phyloP scores from a whole-genome alignment of 2,113 vertebrate species.

The Addax nasomaculatus region DNA sequence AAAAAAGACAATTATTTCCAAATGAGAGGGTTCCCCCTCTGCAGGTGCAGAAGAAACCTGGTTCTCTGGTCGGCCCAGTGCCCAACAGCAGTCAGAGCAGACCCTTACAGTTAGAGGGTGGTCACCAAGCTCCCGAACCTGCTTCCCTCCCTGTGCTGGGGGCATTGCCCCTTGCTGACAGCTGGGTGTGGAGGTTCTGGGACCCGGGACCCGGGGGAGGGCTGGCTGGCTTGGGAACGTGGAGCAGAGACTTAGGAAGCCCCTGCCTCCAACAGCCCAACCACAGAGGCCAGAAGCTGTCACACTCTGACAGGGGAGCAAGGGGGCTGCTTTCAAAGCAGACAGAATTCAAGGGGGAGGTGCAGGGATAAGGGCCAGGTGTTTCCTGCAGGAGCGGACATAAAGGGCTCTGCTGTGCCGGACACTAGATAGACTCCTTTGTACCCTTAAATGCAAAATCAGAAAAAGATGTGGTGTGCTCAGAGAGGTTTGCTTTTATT shows the following conservation, averaged over 20 bases:
- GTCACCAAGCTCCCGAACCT: background rate
- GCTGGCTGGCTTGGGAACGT: background rate
- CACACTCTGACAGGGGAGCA: background rate
- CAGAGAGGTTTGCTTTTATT: background rate
- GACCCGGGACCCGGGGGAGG: background rate
- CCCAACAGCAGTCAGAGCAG: too few species aligned
- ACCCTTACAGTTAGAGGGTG: background rate
- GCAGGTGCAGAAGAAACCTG: background rate
- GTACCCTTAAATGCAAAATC: background rate
- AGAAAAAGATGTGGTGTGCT: background rate
- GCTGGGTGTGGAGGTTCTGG: background rate
- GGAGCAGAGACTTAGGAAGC: background rate
- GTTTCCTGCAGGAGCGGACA: background rate
- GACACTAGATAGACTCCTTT: background rate
- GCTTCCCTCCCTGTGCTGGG: background rate
- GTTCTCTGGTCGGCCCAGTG: background rate
- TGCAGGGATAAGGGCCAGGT: background rate
- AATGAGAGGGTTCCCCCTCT: too few species aligned
- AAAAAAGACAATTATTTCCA: background rate
- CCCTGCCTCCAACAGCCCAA: too few species aligned
- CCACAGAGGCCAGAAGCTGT: background rate
- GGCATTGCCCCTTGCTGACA: background rate
- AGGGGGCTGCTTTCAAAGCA: too few species aligned
- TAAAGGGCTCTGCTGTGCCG: rapidly evolving
- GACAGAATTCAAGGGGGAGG: background rate